phyloP scores from a whole-genome alignment of 2,888 invertebrate species.

The Drosophila neutralis region DNA sequence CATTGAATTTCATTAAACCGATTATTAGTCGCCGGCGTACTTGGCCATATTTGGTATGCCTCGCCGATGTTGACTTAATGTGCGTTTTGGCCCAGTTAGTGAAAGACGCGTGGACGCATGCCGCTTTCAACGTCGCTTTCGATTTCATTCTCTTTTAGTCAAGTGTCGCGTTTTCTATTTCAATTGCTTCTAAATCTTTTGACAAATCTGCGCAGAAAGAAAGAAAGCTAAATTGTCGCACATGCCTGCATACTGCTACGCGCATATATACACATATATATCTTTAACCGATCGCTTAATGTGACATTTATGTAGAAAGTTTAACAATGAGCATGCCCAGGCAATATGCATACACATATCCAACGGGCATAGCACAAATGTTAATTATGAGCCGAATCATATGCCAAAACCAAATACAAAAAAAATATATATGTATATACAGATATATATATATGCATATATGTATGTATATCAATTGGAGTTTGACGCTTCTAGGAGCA shows the following conservation, averaged over 20 bases:
- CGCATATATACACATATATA: conserved; percentile 38
- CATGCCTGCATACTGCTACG: conserved; percentile 29
- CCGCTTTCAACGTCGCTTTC: conserved; percentile 68
- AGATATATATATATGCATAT: not conserved
- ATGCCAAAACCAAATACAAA: conserved; percentile 35
- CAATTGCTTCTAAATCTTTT: conserved; percentile 77
- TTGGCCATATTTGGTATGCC: conserved; percentile 76
- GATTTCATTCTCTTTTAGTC: conserved; percentile 72
- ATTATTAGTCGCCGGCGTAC: conserved; percentile 48
- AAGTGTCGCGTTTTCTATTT: conserved; percentile 71
- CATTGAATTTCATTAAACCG: conserved; percentile 62
- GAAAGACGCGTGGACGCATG: conserved; percentile 29
- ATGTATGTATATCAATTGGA: conserved; percentile 18
- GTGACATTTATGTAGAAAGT: conserved; percentile 74
- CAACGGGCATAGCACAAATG: conserved; percentile 34
- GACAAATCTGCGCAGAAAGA: conserved; percentile 54
- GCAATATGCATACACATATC: conserved; percentile 27
- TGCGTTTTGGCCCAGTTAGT: conserved; percentile 71
- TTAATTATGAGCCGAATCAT: conserved; percentile 37
- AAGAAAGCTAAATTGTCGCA: conserved; percentile 72
- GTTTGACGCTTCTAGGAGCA: not conserved
- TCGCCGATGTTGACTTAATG: conserved; percentile 68
- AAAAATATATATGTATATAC: not conserved
- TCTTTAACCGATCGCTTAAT: conserved; percentile 65
- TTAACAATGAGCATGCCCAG: conserved; percentile 72